phyloP scores from a whole-genome alignment of 64 coral and sea anemone species.

The Actinia tenebrosa region DNA sequence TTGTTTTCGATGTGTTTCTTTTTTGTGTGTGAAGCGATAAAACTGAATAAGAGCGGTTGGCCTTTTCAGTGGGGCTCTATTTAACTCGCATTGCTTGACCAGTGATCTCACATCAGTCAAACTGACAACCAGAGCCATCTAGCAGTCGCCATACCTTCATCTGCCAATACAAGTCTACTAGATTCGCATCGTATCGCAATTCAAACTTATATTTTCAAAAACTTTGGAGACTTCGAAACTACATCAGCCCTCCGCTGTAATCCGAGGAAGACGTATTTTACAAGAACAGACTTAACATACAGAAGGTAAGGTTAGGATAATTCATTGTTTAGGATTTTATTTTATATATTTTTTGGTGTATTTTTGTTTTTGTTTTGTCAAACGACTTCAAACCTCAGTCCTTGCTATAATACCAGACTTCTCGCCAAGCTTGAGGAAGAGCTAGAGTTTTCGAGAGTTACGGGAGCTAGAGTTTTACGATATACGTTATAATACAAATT shows the following conservation, averaged over 20 bases:
- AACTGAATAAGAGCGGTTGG: constrained; percentile 24
- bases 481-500: too few species aligned
- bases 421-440: background rate
- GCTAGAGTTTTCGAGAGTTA: too few species aligned
- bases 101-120: background rate
- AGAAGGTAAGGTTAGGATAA: background rate
- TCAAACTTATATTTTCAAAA: constrained; percentile 1
- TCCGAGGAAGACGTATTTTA: background rate
- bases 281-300: background rate
- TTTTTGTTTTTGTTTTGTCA: background rate
- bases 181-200: background rate
- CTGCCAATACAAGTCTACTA: background rate
- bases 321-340: background rate
- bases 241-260: background rate
- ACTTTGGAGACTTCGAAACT: background rate
- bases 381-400: background rate
- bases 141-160: background rate
- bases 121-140: background rate
- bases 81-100: background rate
- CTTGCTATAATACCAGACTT: background rate
- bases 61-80: constrained; percentile 3
- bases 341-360: background rate
- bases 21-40: constrained; percentile 19
- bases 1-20: constrained; percentile 29
- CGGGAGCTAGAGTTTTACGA: too few species aligned